A percentile compares a stretch with the other conserved stretches of the same genome.
Conservation (phyloP, 2,888 invertebrate genomes). For the Blera fallax region DNA sequence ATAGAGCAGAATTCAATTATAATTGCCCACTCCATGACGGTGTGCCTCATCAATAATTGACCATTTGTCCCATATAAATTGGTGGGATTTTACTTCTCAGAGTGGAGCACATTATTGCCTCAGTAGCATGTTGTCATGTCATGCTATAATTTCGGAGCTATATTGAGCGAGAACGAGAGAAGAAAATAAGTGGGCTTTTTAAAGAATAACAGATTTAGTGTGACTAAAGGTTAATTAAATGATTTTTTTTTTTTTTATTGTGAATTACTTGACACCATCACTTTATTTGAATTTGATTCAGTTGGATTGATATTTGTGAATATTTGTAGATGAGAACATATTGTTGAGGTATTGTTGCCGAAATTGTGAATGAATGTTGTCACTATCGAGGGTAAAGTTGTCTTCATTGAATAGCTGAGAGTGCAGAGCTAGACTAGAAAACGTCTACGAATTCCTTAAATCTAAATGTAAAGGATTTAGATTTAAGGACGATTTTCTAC, state of each 20-base stretch:
- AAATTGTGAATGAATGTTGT: too few relatives aligned
- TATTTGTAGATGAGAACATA: not conserved
- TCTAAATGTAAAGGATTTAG: too few relatives aligned
- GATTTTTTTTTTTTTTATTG: constrained; percentile 18
- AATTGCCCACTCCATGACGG: constrained; percentile 21
- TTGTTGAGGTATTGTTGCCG: not conserved
- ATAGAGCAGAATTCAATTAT: constrained; percentile 46
- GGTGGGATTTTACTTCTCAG: constrained; percentile 14
- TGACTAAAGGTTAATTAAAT: constrained; percentile 51
- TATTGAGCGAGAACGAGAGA: not conserved
- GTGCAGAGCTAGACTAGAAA: too few relatives aligned
- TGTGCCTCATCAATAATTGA: constrained; percentile 58
- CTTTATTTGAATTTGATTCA: constrained; percentile 4
- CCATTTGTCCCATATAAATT: constrained; percentile 48
- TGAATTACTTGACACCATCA: not conserved
- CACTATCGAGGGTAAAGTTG: too few relatives aligned
- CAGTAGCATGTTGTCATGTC: constrained; percentile 12
- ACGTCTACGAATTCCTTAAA: too few relatives aligned
- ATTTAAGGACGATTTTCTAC: too few relatives aligned
- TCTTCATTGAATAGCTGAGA: too few relatives aligned
- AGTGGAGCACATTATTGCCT: not conserved
- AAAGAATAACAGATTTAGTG: constrained; percentile 2
- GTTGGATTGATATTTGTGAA: constrained; percentile 15
- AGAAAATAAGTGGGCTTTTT: not conserved
- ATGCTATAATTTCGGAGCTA: not conserved